phyloP scores from a whole-genome alignment of 2,797 vertebrate species.

The Mallotus villosus region DNA sequence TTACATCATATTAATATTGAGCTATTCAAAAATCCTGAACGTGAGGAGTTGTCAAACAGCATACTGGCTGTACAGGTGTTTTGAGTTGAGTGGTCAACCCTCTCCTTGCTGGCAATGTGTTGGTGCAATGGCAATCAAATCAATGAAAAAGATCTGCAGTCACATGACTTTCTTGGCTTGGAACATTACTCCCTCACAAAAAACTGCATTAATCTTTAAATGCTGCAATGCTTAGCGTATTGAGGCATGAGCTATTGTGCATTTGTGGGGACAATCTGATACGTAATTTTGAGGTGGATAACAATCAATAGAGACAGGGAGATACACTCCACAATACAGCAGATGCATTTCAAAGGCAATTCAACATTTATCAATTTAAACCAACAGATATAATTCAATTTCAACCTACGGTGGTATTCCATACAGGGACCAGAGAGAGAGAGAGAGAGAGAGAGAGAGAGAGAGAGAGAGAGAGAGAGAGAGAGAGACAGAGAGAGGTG shows the following conservation, averaged over 20 bases:
- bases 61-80: conserved; percentile 29
- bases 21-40: not conserved
- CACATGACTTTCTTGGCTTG: conserved; percentile 30
- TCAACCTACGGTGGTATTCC: not conserved
- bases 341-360: conserved; percentile 62
- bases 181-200: conserved; percentile 35
- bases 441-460: not conserved
- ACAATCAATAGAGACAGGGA: conserved; percentile 57
- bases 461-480: not conserved
- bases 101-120: conserved; percentile 26
- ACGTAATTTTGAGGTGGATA: conserved; percentile 60
- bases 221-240: conserved; percentile 18
- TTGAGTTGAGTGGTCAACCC: not conserved
- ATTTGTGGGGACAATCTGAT: conserved; percentile 49
- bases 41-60: conserved; percentile 36
- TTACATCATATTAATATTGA: not conserved
- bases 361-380: conserved; percentile 56
- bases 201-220: conserved; percentile 25
- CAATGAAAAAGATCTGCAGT: conserved; percentile 43
- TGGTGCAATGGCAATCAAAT: conserved; percentile 43
- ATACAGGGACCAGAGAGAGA: not conserved
- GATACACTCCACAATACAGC: conserved; percentile 47
- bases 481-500: not conserved
- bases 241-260: conserved; percentile 36
- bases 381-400: not conserved